These are phyloP conservation scores for Metellina segmentata DNA, from an alignment of 2,888 invertebrate species.

Conservation along the genomic window DNA sequence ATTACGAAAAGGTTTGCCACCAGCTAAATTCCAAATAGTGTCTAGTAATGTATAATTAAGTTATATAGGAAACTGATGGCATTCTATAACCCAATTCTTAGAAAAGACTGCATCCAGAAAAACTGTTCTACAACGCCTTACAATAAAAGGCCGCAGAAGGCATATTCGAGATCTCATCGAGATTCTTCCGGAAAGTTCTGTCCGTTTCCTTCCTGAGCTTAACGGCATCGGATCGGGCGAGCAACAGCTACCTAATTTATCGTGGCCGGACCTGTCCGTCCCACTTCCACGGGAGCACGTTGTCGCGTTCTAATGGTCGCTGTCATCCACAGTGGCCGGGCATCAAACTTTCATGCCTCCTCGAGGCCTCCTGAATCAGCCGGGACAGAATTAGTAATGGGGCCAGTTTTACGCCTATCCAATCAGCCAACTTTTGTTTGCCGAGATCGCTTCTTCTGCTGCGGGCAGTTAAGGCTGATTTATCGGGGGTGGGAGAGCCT, in stretches of 20 bases:
- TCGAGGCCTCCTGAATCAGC: constrained; percentile 10
- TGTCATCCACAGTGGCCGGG: constrained; percentile 70
- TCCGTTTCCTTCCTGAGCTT: too few species aligned
- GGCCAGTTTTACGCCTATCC: constrained; percentile 17
- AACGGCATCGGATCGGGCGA: too few species aligned
- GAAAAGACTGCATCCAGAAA: too few species aligned
- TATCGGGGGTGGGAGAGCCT: constrained; percentile 39
- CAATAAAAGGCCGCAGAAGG: too few species aligned
- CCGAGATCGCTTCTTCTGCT: constrained; percentile 3
- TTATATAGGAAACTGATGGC: too few species aligned
- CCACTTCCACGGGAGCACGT: constrained; percentile 50
- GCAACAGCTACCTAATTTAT: constrained; percentile 62
- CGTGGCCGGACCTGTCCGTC: constrained; percentile 50
- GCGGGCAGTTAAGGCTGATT: constrained; percentile 52
- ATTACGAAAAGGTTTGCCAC: too few species aligned
- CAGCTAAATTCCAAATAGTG: too few species aligned
- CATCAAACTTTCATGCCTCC: constrained; percentile 75
- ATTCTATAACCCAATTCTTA: too few species aligned
- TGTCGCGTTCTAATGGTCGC: constrained; percentile 68
- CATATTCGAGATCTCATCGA: too few species aligned
- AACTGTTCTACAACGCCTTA: too few species aligned
- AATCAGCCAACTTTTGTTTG: constrained; percentile 72
- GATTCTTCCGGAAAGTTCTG: too few species aligned
- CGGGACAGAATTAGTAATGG: constrained; percentile 72
- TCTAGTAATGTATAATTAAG: too few species aligned